A percentile compares a stretch with the other conserved stretches of the same genome.
These are phyloP conservation scores for Sipha flava DNA, from an alignment of 1,140 invertebrate species.

Conservation along the genomic window DNA sequence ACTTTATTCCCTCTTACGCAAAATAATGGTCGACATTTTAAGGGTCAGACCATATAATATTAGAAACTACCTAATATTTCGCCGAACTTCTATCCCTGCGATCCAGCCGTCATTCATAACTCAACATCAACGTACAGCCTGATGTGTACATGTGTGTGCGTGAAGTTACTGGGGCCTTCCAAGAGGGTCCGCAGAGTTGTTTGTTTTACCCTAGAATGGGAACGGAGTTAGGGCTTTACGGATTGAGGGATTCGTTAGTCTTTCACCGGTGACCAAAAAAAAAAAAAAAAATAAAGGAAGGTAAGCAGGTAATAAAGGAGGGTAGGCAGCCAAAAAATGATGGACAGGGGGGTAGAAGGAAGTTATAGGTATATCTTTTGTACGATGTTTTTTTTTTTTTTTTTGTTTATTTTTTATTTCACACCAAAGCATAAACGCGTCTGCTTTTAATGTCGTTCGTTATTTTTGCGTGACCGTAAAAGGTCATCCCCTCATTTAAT, in stretches of 20 bases:
- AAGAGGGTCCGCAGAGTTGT: not conserved
- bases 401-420: not conserved
- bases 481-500: not conserved
- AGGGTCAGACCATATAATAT: not conserved
- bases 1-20: not conserved
- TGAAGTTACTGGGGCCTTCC: not conserved
- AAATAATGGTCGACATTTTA: not conserved
- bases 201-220: not conserved
- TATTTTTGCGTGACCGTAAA: not conserved
- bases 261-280: not conserved
- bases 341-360: not conserved
- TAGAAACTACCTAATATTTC: not conserved
- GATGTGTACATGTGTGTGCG: too few relatives aligned
- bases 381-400: not conserved
- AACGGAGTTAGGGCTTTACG: not conserved
- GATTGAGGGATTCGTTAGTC: not conserved
- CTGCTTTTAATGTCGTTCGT: slow-evolving; percentile 9
- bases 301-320: not conserved
- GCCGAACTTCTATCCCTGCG: not conserved
- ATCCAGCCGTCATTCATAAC: not conserved
- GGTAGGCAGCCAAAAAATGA: not conserved
- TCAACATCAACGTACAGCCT: not conserved
- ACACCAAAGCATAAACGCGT: not conserved
- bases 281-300: not conserved
- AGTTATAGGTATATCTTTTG: not conserved